Base-by-base conservation (phyloP, 1,140 invertebrate genomes). In the Tetragnatha versicolor region DNA sequence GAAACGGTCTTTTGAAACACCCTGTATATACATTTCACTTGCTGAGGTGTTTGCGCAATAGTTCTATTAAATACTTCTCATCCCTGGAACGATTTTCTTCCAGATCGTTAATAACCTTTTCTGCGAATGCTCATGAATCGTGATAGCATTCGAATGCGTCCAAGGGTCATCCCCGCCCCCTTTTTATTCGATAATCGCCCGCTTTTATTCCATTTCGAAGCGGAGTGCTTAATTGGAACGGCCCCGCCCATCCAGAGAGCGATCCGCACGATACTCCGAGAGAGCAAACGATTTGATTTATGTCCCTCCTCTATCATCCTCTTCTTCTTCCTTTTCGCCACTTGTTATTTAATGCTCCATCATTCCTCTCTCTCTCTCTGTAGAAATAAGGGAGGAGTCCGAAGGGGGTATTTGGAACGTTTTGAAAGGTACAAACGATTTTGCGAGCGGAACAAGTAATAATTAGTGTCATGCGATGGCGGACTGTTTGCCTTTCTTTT, bases 341-440 rank as follows among this genome's bases (percentile, higher is more conserved):
- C 14, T 58, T 14, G 53, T 58, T 58, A 58, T 58, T 33, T 58
- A 31, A 27, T 58, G 27, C 53, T 58, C 53, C 35, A 58, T 58
- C 53, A 33, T 58, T 58, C 53, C 35, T n/a, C n/a, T n/a, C n/a
- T n/a, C n/a, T n/a, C n/a, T n/a, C n/a, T n/a, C n/a, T n/a, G n/a
- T 14, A 5, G 29, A 31, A 58, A 6, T 14, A 58, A 31, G 53
- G 53, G 53, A 58, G 53, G 53, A 58, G 53, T 33, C 53, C n/a
- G n/a, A n/a, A n/a, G n/a, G n/a, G 53, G 31, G 29, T 27, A 31
- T 31, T 58, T 31, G 27, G 27, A 58, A 58, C 29, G 53, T 14
- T n/a, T n/a, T 58, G 53, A 58, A 58, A 58, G 53, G 53, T 58
- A 58, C 53, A 58, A 58, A 58, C 53, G 53, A n/a, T 58, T 58